Evolutionary conservation across 1,140 invertebrate genomes (phyloP), one percentile per base, ranked within the genome.

Genomic region (Papilio polyxenes): DNA sequence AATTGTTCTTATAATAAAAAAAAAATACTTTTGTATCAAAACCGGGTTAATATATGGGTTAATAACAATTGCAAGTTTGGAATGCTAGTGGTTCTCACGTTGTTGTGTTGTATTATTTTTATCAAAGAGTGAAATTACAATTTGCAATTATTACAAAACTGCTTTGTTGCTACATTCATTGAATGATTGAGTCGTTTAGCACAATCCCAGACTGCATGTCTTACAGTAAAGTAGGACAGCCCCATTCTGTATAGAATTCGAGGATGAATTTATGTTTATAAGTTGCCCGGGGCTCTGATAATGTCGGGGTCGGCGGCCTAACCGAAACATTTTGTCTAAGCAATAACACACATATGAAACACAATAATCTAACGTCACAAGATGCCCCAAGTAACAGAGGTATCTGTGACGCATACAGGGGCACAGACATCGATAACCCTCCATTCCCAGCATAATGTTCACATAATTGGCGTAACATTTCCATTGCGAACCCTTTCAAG

Each of bases 401-500:
- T 65, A 77, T 81, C 44, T 53, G 80, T 77, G 75, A 86, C 82
- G 81, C 75, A 79, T 83, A 83, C 80, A 78, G 78, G 80, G 65
- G 76, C 75, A 84, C 78, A 82, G 85, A 87, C 86, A 92, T 92
- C 89, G 88, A 92, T 93, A 93, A 89, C 91, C 92, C 91, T 90
- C 88, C 90, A 92, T 93, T 91, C 92, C 91, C 82, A 87, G 88
- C 91, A 92, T 93, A 92, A 94, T 93, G 91, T 93, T 92, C 91
- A 89, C 91, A 93, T 94, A 94, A 94, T 94, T 94, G 93, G 92
- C 93, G 92, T 92, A 92, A 92, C 92, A 93, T 94, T 93, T 91
- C 91, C 89, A 90, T 87, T 91, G 90, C 88, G 87, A 91, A 94
- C 93, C 93, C 93, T 94, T 93, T 93, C 91, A 93, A 93, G 92